Evolutionary conservation across 2,797 vertebrate species (phyloP).

Genomic region (Oreonectes daqikongensis): DNA sequence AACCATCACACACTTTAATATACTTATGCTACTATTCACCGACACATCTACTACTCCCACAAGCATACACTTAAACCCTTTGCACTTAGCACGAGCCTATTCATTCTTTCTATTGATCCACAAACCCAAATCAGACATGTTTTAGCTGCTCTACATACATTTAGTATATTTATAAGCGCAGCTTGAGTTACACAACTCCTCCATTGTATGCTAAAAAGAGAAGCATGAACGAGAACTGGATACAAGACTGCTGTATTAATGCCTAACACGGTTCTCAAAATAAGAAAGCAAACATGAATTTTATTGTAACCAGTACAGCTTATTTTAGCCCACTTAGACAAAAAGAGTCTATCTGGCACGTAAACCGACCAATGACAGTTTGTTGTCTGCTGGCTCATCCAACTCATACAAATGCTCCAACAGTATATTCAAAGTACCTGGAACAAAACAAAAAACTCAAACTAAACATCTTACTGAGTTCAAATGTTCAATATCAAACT

Average conservation of each 20-base stretch:
- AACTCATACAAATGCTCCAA: no score
- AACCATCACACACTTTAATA: constrained; percentile 36
- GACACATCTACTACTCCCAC: constrained; percentile 17
- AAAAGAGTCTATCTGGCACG: no score
- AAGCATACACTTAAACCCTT: constrained; percentile 46
- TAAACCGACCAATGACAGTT: no score
- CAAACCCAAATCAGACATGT: background rate
- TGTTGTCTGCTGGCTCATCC: no score
- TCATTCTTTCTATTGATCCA: constrained; percentile 8
- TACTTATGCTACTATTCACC: constrained; percentile 20
- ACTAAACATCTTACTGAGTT: no score
- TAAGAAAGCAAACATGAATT: background rate
- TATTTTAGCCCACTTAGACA: no score
- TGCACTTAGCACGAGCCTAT: constrained; percentile 8
- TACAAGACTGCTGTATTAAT: background rate
- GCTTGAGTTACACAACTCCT: background rate
- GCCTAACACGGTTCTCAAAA: background rate
- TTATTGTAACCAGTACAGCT: background rate
- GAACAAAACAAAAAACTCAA: no score
- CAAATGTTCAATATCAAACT: no score
- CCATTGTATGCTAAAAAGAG: background rate
- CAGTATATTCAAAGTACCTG: no score
- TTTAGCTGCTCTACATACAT: background rate
- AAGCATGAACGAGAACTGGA: background rate
- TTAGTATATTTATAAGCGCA: background rate